A percentile compares a stretch with the other conserved stretches of the same genome.
phyloP scores from a whole-genome alignment of 2,113 vertebrate genomes.

The Eurypyga helias region DNA sequence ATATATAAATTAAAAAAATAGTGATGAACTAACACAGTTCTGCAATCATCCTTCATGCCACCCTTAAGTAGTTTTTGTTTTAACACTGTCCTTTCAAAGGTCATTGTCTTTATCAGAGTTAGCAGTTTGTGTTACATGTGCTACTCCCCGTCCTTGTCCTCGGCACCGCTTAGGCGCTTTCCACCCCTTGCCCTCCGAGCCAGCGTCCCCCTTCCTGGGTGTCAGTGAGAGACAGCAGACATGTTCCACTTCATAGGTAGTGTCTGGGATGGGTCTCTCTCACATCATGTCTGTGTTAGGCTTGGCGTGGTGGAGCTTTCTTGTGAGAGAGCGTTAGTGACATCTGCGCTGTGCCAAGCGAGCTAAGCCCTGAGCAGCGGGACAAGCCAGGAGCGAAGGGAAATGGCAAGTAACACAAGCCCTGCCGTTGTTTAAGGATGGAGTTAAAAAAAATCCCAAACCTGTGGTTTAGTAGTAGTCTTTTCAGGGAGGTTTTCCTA shows the following conservation, averaged over 20 bases:
- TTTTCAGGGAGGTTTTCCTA: background rate
- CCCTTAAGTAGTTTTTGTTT: background rate
- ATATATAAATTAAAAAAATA: background rate
- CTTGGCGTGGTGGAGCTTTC: background rate
- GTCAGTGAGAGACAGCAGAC: background rate
- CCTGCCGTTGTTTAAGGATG: background rate
- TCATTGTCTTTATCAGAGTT: background rate
- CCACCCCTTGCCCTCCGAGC: background rate
- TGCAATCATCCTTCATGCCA: background rate
- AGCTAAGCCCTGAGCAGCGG: background rate
- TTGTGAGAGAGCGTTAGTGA: background rate
- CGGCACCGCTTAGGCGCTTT: background rate
- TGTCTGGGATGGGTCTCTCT: background rate
- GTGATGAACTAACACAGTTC: background rate
- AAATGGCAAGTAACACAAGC: background rate
- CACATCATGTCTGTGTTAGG: background rate
- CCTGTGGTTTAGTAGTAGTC: fast-evolving
- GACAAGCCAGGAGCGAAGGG: background rate
- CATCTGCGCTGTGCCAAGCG: background rate
- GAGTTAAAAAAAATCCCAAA: background rate
- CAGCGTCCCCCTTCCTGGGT: fast-evolving
- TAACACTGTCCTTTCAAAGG: background rate
- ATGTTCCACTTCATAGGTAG: background rate
- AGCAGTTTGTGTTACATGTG: background rate
- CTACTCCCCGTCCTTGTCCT: background rate